Percentiles rank a stretch among this genome's conserved stretches.
Conservation (phyloP, 2,888 invertebrate genomes). For the Sesia bembeciformis region DNA sequence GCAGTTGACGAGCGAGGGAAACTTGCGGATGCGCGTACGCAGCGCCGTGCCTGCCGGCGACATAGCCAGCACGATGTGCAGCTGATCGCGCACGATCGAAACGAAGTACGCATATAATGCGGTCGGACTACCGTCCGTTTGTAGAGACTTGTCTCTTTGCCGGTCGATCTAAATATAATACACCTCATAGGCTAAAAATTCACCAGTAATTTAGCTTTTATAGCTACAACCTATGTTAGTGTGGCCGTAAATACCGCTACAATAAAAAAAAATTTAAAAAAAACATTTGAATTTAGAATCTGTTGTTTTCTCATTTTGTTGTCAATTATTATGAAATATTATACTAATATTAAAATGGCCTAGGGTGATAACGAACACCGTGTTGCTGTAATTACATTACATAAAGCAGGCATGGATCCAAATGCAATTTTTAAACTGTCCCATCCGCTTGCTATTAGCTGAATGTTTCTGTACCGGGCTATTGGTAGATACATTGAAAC, state of each 20-base stretch:
- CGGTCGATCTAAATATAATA: conserved; percentile 80
- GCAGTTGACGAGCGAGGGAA: conserved; percentile 94
- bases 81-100: conserved; percentile 88
- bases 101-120: conserved; percentile 95
- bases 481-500: no score
- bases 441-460: no score
- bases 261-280: background rate
- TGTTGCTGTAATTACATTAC: no score
- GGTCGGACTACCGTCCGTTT: conserved; percentile 95
- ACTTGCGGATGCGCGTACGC: conserved; percentile 87
- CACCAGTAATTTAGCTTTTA: background rate
- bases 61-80: conserved; percentile 92
- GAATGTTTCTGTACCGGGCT: no score
- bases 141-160: conserved; percentile 87
- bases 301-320: no score
- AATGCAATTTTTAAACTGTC: no score
- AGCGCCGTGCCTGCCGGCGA: conserved; percentile 92
- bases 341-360: no score
- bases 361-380: no score
- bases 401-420: no score
- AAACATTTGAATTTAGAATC: no score
- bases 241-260: background rate
- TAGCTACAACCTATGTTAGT: background rate
- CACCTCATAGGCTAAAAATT: background rate
- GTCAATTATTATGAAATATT: no score